phyloP scores from a whole-genome alignment of 2,113 vertebrate genomes.

The Erpornis zantholeuca region DNA sequence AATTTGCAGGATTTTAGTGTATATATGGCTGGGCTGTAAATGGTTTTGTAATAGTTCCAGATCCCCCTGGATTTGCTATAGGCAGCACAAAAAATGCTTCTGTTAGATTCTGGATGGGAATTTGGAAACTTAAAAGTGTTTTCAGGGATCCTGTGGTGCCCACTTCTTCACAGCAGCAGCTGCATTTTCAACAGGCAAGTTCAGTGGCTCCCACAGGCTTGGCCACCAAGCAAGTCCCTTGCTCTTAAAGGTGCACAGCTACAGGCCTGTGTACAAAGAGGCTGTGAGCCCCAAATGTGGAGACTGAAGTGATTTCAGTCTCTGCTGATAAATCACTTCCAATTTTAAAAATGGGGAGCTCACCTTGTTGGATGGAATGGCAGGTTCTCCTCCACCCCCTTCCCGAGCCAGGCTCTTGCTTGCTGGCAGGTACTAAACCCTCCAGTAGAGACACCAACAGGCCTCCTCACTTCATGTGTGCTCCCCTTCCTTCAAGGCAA shows the following conservation, averaged over 20 bases:
- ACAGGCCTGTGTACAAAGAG: background rate
- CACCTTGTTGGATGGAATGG: background rate
- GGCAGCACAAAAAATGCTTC: background rate
- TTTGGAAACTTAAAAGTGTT: background rate
- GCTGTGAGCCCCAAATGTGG: background rate
- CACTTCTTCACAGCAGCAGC: background rate
- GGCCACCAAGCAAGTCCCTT: background rate
- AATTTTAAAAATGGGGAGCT: background rate
- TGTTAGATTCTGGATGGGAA: background rate
- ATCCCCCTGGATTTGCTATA: background rate
- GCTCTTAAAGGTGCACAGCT: background rate
- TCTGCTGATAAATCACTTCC: background rate
- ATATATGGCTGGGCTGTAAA: background rate
- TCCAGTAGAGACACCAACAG: background rate
- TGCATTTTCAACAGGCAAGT: background rate
- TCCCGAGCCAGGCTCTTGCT: fast-evolving
- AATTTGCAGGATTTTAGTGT: background rate
- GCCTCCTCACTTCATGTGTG: background rate
- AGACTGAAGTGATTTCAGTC: background rate
- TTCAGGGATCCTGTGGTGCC: background rate
- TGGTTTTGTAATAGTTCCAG: background rate
- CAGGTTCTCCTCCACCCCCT: too few species aligned
- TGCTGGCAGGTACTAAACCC: background rate
- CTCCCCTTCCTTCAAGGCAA: background rate
- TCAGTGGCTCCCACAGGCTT: background rate